Evolutionary conservation across 2,113 vertebrate species (phyloP).

Genomic region (Antennarius striatus): DNA sequence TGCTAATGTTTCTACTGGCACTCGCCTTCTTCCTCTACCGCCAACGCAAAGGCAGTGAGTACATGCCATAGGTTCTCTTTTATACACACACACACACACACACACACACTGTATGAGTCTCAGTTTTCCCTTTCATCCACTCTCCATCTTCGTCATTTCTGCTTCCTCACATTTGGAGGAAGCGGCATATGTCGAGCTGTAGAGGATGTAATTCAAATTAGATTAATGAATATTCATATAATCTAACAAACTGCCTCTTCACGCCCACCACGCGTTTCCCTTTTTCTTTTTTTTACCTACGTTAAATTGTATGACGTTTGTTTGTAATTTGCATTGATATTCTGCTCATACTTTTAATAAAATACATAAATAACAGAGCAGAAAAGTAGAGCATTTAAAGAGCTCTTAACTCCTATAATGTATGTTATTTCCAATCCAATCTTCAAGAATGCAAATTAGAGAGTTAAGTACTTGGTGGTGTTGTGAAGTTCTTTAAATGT

Average conservation of each 20-base stretch:
- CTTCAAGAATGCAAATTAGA: constrained; percentile 34
- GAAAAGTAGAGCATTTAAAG: constrained; percentile 43
- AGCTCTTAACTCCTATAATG: constrained; percentile 36
- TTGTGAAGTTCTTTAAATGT: constrained; percentile 39
- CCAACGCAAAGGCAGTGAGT: constrained; percentile 96
- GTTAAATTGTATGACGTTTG: constrained; percentile 20
- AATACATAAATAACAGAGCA: constrained; percentile 42
- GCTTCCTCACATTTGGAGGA: constrained; percentile 24
- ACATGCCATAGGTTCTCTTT: constrained; percentile 15
- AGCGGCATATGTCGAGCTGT: constrained; percentile 41
- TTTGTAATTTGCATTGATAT: constrained; percentile 25
- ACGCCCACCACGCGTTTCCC: constrained; percentile 48
- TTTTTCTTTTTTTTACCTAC: constrained; percentile 30
- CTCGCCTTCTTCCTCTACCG: constrained; percentile 90
- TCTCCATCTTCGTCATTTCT: constrained; percentile 56
- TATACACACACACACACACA: neutral
- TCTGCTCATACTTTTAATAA: constrained; percentile 17
- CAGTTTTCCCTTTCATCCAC: constrained; percentile 65
- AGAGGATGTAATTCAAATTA: constrained; percentile 59
- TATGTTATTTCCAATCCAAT: constrained; percentile 60
- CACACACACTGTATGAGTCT: constrained; percentile 7
- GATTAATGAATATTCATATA: constrained; percentile 73
- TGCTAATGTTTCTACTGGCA: constrained; percentile 82
- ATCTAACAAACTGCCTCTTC: constrained; percentile 50
- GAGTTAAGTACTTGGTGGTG: constrained; percentile 17